These are phyloP conservation scores for Eupithecia vulgata DNA, from an alignment of 2,888 invertebrate species.

Conservation along the genomic window DNA sequence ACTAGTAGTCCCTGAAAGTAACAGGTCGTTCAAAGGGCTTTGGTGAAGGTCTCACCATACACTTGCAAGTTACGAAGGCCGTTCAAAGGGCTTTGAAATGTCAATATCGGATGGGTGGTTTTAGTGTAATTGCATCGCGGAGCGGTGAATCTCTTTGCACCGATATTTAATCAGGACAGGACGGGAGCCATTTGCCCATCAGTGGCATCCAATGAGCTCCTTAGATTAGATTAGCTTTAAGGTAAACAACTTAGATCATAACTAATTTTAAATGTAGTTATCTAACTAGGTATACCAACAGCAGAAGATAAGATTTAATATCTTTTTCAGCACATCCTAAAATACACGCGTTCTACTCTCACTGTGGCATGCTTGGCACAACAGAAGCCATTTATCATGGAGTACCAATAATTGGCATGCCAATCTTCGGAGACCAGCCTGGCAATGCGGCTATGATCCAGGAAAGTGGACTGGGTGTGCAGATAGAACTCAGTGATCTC, in stretches of 20 bases:
- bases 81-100: too few relatives aligned
- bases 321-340: conserved; percentile 57
- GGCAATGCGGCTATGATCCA: conserved; percentile 81
- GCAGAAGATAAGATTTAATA: background rate
- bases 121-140: too few relatives aligned
- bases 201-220: background rate
- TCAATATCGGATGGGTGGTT: too few relatives aligned
- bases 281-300: background rate
- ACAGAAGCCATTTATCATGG: conserved; percentile 84
- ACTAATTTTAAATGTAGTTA: background rate
- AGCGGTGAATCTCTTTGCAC: too few relatives aligned
- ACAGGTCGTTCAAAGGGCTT: too few relatives aligned
- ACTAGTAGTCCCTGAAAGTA: too few relatives aligned
- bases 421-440: conserved; percentile 84
- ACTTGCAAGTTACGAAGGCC: too few relatives aligned
- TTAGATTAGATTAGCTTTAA: background rate
- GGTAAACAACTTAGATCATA: background rate
- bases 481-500: conserved; percentile 71
- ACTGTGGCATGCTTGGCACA: conserved; percentile 83
- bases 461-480: conserved; percentile 80
- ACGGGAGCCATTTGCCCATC: too few relatives aligned
- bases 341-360: conserved; percentile 80
- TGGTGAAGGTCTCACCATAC: too few relatives aligned
- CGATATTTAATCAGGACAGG: too few relatives aligned
- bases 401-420: conserved; percentile 84